Evolutionary conservation across 2,797 vertebrate genomes (phyloP), one percentile per base, ranked within the genome.

Genomic region (Heliangelus exortis): DNA sequence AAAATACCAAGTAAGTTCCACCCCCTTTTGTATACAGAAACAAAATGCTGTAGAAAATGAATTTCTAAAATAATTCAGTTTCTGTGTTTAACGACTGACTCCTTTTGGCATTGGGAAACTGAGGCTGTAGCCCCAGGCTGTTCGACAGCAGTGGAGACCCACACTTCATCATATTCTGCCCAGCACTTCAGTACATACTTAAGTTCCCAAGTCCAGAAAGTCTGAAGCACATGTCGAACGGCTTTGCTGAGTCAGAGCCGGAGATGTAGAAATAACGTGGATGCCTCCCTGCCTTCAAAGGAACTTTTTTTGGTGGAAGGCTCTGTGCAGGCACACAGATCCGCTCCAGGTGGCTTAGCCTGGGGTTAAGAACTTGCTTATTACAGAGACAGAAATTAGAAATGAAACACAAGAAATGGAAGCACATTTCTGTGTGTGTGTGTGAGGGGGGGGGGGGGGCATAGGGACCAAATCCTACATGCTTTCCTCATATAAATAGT

Each of bases 161-260:
- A 16, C 59, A 15, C 62, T 82, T 82, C 58, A 33, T n/a, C 2
- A 0, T n/a, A 1, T 33, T 87, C 87, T 72, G 54, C 66, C 51
- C 72, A 16, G 75, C 89, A 62, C 87, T 95, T 87, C 78, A 57
- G 76, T 71, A 39, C 12, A 0, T 43, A 53, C 87, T 94, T 68
- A 50, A 81, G 58, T 20, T 34, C 74, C 84, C 45, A 16, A 14
- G 67, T 6, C 72, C 71, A 3, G 50, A 19, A 15, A 34, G 85
- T 4, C 66, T 7, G 66, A 55, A 92, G 87, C 89, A 68, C 72
- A 87, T 53, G 92, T 76, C 7, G 3, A 62, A 54, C 2, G 61
- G 89, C 87, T 92, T 87, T 94, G 91, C 94, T 94, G 92, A 94
- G 87, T 92, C 86, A 85, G 93, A 95, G 84, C n/a, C 0, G 5